These are phyloP conservation scores for Artemia sinica DNA, from an alignment of 2,888 invertebrate genomes.

Conservation along the genomic window DNA sequence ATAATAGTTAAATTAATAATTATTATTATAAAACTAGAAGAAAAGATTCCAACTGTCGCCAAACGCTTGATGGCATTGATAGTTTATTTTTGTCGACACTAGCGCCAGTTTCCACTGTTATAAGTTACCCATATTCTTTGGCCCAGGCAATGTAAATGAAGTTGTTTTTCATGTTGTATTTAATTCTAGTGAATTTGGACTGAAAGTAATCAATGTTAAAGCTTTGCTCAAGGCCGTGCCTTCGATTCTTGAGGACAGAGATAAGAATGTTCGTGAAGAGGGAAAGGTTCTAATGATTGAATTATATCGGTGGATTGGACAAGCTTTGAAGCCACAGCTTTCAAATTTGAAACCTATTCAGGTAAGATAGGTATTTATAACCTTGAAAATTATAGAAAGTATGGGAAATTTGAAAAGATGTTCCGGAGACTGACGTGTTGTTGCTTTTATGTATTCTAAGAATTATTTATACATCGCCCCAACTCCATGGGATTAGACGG, in stretches of 20 bases:
- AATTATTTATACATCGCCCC: too few species aligned
- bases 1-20: too few species aligned
- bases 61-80: too few species aligned
- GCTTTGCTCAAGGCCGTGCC: conserved; percentile 73
- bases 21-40: too few species aligned
- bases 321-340: conserved; percentile 64
- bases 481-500: too few species aligned
- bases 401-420: too few species aligned
- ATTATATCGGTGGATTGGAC: conserved; percentile 75
- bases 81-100: too few species aligned
- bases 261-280: conserved; percentile 78
- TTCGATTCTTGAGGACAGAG: conserved; percentile 67
- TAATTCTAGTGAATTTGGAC: conserved; percentile 57
- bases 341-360: conserved; percentile 72
- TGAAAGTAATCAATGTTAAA: conserved; percentile 73
- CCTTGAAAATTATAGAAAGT: too few species aligned
- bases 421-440: too few species aligned
- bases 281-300: conserved; percentile 78
- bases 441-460: too few species aligned
- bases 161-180: conserved; percentile 12
- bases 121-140: not conserved
- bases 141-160: not conserved
- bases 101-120: too few species aligned
- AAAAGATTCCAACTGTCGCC: too few species aligned
- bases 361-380: conserved; percentile 28